These are phyloP conservation scores for Holothuria glaberrima DNA, from an alignment of 35 echinoderm and acorn worm species.

Conservation along the genomic window DNA sequence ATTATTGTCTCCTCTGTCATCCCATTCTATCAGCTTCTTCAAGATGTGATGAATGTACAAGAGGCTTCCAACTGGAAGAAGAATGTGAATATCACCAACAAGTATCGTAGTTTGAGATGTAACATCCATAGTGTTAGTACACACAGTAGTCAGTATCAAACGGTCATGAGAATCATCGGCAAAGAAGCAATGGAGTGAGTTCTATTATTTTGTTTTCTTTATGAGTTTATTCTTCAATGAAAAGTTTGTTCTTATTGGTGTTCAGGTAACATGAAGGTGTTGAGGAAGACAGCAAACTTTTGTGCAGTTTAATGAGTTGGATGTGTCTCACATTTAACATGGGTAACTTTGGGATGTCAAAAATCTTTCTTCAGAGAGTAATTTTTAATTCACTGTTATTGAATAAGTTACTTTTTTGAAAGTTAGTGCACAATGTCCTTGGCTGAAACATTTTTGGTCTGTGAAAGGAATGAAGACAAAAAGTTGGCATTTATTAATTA, in stretches of 20 bases:
- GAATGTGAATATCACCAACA: background rate
- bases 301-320: too few relatives aligned
- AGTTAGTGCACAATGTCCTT: too few relatives aligned
- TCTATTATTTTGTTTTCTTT: background rate
- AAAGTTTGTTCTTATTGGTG: background rate
- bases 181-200: conserved; percentile 8
- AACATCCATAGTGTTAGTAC: background rate
- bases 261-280: too few relatives aligned
- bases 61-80: conserved; percentile 22
- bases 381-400: too few relatives aligned
- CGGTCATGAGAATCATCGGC: background rate
- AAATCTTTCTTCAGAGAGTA: too few relatives aligned
- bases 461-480: too few relatives aligned
- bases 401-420: too few relatives aligned
- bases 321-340: too few relatives aligned
- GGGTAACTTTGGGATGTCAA: too few relatives aligned
- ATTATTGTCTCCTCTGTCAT: background rate
- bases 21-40: conserved; percentile 21
- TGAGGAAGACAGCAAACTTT: too few relatives aligned
- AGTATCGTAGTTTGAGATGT: conserved; percentile 35
- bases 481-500: too few relatives aligned
- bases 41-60: conserved; percentile 23
- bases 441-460: too few relatives aligned
- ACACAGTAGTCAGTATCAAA: background rate
- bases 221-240: background rate